Percentiles rank a stretch among this genome's conserved stretches.
Conservation (phyloP, 2,797 vertebrate genomes). For the Enteromius thamalakanensis region DNA sequence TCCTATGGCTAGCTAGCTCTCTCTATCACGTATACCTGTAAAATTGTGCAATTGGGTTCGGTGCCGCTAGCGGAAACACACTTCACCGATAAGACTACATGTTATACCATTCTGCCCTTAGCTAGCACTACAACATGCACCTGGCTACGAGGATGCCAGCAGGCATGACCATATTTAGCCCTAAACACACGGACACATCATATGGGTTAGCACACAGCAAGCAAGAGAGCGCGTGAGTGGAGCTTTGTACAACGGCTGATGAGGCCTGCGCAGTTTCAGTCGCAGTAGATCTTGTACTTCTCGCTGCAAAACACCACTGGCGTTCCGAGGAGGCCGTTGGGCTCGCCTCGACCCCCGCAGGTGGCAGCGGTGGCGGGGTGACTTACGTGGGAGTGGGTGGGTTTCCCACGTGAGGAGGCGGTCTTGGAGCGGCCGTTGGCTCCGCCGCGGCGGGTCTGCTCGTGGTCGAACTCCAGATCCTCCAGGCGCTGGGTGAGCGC, state of each 20-base stretch:
- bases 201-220: slow-evolving; percentile 76
- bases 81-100: slow-evolving; percentile 4
- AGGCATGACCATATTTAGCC: slow-evolving; percentile 64
- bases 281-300: slow-evolving; percentile 98
- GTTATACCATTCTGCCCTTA: slow-evolving; percentile 6
- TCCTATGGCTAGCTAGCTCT: slow-evolving; percentile 21
- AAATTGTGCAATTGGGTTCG: slow-evolving; percentile 3
- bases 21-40: not conserved
- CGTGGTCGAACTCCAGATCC: slow-evolving; percentile 93
- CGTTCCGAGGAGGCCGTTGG: slow-evolving; percentile 74
- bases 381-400: slow-evolving; percentile 88
- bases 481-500: slow-evolving; percentile 97
- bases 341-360: slow-evolving; percentile 79
- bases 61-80: slow-evolving; percentile 4
- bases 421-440: slow-evolving; percentile 78
- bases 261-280: slow-evolving; percentile 77
- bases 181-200: slow-evolving; percentile 70
- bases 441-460: slow-evolving; percentile 87
- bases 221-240: slow-evolving; percentile 80
- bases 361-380: slow-evolving; percentile 71
- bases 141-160: slow-evolving; percentile 51
- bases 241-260: slow-evolving; percentile 68
- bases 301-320: slow-evolving; percentile 90
- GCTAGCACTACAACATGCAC: slow-evolving; percentile 36
- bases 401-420: slow-evolving; percentile 70